These are phyloP conservation scores for Grapholita molesta DNA, from an alignment of 1,140 invertebrate genomes.

Conservation along the genomic window DNA sequence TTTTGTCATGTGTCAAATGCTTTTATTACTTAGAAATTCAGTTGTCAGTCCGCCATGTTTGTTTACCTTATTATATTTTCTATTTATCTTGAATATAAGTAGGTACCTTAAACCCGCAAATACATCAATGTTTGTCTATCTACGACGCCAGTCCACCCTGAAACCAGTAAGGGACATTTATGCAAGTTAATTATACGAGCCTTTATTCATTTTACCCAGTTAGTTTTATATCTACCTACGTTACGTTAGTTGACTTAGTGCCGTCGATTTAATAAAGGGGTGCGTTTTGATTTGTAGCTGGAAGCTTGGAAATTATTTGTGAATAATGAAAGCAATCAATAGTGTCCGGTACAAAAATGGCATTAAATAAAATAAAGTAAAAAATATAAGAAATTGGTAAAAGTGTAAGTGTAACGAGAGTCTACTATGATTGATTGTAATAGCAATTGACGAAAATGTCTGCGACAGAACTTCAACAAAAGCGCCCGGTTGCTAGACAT, in stretches of 20 bases:
- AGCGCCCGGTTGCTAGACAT: slow-evolving; percentile 22
- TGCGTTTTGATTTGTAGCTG: slow-evolving; percentile 64
- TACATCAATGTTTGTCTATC: too few relatives aligned
- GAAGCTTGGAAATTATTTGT: slow-evolving; percentile 42
- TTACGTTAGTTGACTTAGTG: slow-evolving; percentile 67
- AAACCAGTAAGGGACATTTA: slow-evolving; percentile 43
- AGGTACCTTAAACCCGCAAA: too few relatives aligned
- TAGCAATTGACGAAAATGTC: too few relatives aligned
- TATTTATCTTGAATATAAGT: too few relatives aligned
- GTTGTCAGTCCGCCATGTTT: too few relatives aligned
- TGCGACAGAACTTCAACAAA: too few relatives aligned
- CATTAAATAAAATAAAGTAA: background rate
- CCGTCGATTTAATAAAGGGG: slow-evolving; percentile 68
- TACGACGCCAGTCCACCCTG: slow-evolving; percentile 22
- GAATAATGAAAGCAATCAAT: slow-evolving; percentile 28
- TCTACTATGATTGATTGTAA: too few relatives aligned
- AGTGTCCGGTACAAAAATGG: background rate
- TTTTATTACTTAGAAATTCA: too few relatives aligned
- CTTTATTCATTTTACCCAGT: slow-evolving; percentile 47
- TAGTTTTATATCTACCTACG: slow-evolving; percentile 46
- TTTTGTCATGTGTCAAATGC: too few relatives aligned
- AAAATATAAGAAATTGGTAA: too few relatives aligned
- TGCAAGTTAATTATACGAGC: slow-evolving; percentile 49
- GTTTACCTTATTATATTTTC: too few relatives aligned
- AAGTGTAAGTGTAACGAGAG: too few relatives aligned